phyloP scores from a whole-genome alignment of 2,888 invertebrate species.

The Axea sp. region DNA sequence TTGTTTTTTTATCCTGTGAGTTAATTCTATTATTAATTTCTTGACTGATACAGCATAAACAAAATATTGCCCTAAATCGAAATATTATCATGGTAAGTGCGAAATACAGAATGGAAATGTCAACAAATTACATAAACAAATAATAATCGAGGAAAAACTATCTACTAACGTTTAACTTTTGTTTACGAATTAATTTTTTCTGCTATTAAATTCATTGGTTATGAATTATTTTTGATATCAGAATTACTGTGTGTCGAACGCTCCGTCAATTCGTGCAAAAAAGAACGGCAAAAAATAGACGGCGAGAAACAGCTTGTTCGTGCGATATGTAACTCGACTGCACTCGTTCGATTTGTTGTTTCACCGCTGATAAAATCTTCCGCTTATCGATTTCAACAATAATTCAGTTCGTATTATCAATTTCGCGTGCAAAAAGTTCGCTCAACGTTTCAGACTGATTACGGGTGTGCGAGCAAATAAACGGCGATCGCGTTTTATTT shows the following conservation, averaged over 20 bases:
- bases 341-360: conserved; percentile 44
- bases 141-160: no score
- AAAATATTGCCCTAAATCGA: no score
- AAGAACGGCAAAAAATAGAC: conserved; percentile 29
- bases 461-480: conserved; percentile 35
- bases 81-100: no score
- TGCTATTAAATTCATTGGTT: neutral
- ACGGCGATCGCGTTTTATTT: conserved; percentile 28
- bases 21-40: no score
- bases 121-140: no score
- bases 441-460: conserved; percentile 44
- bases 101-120: no score
- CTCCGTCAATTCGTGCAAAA: conserved; percentile 20
- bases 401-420: conserved; percentile 52
- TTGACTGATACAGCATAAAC: no score
- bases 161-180: no score
- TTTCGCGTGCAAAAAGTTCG: conserved; percentile 29
- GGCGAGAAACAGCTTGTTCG: conserved; percentile 34
- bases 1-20: no score
- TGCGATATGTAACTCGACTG: conserved; percentile 23
- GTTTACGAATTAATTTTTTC: no score
- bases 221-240: conserved; percentile 11
- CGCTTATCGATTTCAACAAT: conserved; percentile 53
- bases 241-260: no score
- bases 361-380: conserved; percentile 51